Evolutionary conservation across 2,113 vertebrate species (phyloP).

Genomic region (Passer domesticus): DNA sequence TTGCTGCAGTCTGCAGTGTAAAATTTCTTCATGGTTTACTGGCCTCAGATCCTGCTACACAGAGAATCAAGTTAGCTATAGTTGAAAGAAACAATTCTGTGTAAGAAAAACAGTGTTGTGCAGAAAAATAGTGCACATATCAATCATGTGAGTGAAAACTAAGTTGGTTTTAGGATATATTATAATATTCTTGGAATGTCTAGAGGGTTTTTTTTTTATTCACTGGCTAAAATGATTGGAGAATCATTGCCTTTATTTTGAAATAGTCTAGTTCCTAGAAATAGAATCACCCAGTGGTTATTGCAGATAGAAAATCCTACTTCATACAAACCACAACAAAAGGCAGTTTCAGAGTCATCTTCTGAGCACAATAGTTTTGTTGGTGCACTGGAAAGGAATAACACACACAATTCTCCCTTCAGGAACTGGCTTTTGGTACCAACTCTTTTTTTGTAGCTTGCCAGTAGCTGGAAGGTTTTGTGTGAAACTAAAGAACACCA

Average conservation of each 20-base stretch:
- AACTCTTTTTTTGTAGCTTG: neutral
- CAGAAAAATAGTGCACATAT: neutral
- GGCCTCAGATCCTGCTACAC: neutral
- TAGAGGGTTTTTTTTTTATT: neutral
- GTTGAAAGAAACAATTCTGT: neutral
- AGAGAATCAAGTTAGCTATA: constrained; percentile 6
- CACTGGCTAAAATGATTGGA: neutral
- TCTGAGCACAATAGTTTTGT: constrained; percentile 6
- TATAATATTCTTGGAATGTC: neutral
- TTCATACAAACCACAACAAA: constrained; percentile 18
- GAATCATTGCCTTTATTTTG: neutral
- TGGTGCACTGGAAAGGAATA: neutral
- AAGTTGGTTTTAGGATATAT: neutral
- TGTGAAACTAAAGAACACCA: neutral
- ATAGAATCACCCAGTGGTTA: neutral
- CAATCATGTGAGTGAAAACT: neutral
- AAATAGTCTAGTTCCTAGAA: constrained; percentile 20
- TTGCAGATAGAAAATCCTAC: neutral
- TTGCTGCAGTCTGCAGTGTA: constrained; percentile 13
- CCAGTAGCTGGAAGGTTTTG: neutral
- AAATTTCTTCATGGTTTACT: neutral
- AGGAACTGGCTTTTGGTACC: neutral
- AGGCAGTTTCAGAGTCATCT: constrained; percentile 6
- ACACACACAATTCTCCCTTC: neutral
- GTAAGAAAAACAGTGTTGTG: neutral